Evolutionary conservation across 1,140 invertebrate species (phyloP), one percentile per base, ranked within the genome.

Genomic region (Drosophila truncata): DNA sequence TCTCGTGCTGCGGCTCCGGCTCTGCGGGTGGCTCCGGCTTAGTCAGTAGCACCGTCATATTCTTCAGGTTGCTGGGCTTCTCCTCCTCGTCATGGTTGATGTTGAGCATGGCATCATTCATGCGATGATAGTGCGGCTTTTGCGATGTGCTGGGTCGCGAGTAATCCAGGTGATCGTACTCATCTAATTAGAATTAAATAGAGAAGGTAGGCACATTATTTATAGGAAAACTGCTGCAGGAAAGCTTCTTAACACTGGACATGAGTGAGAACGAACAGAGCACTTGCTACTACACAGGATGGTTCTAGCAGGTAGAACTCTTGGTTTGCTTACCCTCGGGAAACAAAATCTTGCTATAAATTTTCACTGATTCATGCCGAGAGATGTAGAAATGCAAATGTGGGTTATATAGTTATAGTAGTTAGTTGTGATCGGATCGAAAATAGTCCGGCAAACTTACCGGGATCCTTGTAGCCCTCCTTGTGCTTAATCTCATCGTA

Each of bases 401-500:
- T 31, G 50, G 49, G 71, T 72, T 80, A 77, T 57, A 50, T 50
- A 25, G 44, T 47, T 25, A 85, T 76, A 20, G 54, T 60, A 31
- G 54, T 63, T 77, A 78, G 47, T 76, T 67, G 35, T 11, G 54
- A 29, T 20, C 18, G 20, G 14, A n/a, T n/a, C 3, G 10, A 18
- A n/a, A 10, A 13, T 0, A 70, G 27, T 35, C 44, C 33, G 13
- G 20, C 25, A 39, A 41, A 81, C 92, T 83, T 85, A 94, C 93
- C 93, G 44, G 93, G 93, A 90, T 94, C 93, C 60, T 94, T 94
- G 44, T 90, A 93, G 8, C 90, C 94, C 58, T 96, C 96, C 72
- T 97, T 97, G 29, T 97, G 96, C 91, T 98, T 98, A 63, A 98
- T 98, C 93, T 98, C 97, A 92, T 98, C 97, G 86, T 98, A 98